Base-by-base conservation (phyloP, 2,797 vertebrate genomes). In the Sebastes vulpes region DNA sequence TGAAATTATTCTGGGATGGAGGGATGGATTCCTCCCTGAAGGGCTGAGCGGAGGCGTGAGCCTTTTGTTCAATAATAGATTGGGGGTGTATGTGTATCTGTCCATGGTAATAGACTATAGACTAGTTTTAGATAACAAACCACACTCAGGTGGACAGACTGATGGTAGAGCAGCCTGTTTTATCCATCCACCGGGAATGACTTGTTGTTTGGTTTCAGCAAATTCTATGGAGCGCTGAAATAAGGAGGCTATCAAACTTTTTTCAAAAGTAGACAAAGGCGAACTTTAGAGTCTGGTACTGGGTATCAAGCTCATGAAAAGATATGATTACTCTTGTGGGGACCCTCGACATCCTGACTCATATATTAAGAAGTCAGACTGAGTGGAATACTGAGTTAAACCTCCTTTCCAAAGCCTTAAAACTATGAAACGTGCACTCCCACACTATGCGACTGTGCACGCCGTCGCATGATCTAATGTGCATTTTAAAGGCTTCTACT, bases 1-100 rank as follows among this genome's bases (percentile, higher is more conserved):
- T 96, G 95, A 96, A 96, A 96, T 96, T 96, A 96, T 96, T 96
- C 94, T 95, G 94, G 94, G 95, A 96, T 95, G 93, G 94, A 96
- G 95, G 94, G 95, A 95, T 95, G 90, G 91, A 94, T 94, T 93
- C 92, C 91, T 94, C 93, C 93, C 93, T 82, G 91, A 92, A 90
- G 92, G 93, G 87, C 91, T 92, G 90, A 92, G 86, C 69, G 72
- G 89, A 94, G 92, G 92, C 92, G 92, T 95, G 92, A 94, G 93
- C 88, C 93, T 95, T 94, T 94, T 95, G 93, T 95, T 95, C 93
- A 95, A 94, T 94, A 94, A 94, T 92, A 94, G 93, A 94, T 94
- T 94, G 88, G 89, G 92, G 93, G 90, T 94, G 94, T 93, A 86
- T 94, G 91, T 93, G 93, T 94, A 92, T 94, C 91, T 94, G 92